Conservation (phyloP, 2,888 invertebrate genomes). For the Agonopterix alstromeriana region DNA sequence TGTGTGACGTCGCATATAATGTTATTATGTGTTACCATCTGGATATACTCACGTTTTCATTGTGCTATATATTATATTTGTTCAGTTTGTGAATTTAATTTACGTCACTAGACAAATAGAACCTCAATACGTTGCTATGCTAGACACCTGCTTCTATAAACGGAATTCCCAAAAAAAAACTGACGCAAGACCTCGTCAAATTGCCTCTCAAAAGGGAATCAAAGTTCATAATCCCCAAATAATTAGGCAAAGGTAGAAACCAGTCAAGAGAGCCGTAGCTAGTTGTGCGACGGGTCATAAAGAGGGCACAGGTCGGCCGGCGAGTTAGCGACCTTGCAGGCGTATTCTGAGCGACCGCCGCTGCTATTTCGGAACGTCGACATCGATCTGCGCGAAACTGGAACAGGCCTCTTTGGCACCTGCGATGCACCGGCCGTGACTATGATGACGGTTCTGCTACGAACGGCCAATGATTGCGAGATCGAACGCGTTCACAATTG, state of each 20-base stretch:
- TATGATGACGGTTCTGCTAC: constrained; percentile 29
- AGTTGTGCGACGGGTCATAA: constrained; percentile 35
- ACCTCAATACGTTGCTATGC: too few relatives aligned
- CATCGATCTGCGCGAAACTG: constrained; percentile 57
- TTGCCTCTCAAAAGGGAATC: too few relatives aligned
- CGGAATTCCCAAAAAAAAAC: too few relatives aligned
- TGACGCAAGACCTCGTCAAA: too few relatives aligned
- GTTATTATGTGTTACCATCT: neutral
- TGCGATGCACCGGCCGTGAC: constrained; percentile 30
- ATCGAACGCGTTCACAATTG: constrained; percentile 18
- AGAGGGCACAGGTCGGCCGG: constrained; percentile 49
- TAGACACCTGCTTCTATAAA: too few relatives aligned
- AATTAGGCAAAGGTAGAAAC: constrained; percentile 26
- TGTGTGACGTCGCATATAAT: neutral
- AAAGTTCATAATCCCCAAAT: constrained; percentile 10
- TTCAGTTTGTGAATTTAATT: neutral
- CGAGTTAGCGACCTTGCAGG: constrained; percentile 54
- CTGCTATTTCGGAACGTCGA: constrained; percentile 52
- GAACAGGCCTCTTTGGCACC: constrained; percentile 63
- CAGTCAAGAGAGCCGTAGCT: constrained; percentile 26
- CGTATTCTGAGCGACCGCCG: constrained; percentile 45
- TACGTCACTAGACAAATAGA: too few relatives aligned
- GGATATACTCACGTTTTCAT: neutral
- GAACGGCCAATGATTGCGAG: constrained; percentile 49
- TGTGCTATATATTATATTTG: neutral